Percentiles rank a stretch among this genome's conserved stretches.
These are phyloP conservation scores for Cladorhizidae sp. DNA, from an alignment of 37 sponge, comb jelly and placozoan species.

Conservation along the genomic window DNA sequence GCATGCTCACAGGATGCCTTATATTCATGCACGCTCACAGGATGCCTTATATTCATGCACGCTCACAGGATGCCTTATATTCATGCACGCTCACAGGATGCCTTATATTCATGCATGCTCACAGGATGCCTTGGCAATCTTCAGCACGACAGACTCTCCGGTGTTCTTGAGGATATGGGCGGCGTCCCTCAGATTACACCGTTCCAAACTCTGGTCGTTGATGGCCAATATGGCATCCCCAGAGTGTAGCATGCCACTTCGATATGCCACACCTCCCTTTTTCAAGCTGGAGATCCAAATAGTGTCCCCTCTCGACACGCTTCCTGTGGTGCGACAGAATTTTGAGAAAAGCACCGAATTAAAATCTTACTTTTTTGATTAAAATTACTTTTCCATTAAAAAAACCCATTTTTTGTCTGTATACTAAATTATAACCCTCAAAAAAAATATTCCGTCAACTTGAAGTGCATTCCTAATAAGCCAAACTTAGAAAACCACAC, in stretches of 20 bases:
- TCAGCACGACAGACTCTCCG: constrained; percentile 72
- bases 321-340: constrained; percentile 38
- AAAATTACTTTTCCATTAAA: too few relatives aligned
- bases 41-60: too few relatives aligned
- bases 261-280: constrained; percentile 87
- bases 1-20: too few relatives aligned
- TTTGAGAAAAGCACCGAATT: too few relatives aligned
- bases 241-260: constrained; percentile 75
- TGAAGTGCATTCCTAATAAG: too few relatives aligned
- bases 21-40: too few relatives aligned
- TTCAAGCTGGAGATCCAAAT: constrained; percentile 89
- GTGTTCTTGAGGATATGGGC: constrained; percentile 63
- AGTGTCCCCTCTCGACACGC: constrained; percentile 39
- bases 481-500: too few relatives aligned
- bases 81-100: background rate
- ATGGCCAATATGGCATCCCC: constrained; percentile 86
- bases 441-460: too few relatives aligned
- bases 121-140: constrained; percentile 69
- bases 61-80: too few relatives aligned
- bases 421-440: too few relatives aligned
- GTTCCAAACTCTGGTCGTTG: constrained; percentile 72
- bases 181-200: constrained; percentile 66
- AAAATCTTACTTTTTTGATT: too few relatives aligned
- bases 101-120: background rate
- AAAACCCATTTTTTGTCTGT: too few relatives aligned